Evolutionary conservation across 1,140 invertebrate species (phyloP).

Genomic region (Microplitis demolitor): DNA sequence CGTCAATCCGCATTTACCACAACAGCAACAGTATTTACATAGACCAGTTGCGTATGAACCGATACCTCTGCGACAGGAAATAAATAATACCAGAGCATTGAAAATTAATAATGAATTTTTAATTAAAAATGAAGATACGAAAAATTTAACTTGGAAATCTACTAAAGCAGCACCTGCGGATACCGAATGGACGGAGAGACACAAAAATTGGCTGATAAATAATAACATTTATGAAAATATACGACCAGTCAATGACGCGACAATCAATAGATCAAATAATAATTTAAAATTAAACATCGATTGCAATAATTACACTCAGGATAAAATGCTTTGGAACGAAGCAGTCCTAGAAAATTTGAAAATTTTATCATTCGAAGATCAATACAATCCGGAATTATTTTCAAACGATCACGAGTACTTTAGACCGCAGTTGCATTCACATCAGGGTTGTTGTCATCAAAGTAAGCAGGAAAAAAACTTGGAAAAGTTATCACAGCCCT

Average conservation of each 20-base stretch:
- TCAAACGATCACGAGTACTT: neutral
- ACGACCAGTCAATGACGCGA: neutral
- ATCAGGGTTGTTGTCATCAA: neutral
- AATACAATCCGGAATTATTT: neutral
- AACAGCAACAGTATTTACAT: too few relatives aligned
- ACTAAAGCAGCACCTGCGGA: too few relatives aligned
- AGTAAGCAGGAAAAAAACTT: neutral
- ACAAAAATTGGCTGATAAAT: too few relatives aligned
- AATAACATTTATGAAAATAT: too few relatives aligned
- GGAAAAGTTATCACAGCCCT: neutral
- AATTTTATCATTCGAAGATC: neutral
- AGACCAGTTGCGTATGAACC: neutral
- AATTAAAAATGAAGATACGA: neutral
- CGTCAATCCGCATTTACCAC: neutral
- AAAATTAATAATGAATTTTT: neutral
- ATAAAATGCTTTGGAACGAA: neutral
- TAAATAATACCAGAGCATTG: neutral
- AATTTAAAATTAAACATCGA: neutral
- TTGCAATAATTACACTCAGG: neutral
- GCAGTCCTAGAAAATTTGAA: neutral
- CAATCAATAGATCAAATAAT: neutral
- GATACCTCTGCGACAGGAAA: neutral
- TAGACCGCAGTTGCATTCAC: neutral
- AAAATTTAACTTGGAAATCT: too few relatives aligned
- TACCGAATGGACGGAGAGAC: too few relatives aligned